Base-by-base conservation (phyloP, 2,113 vertebrate species). In the rat (Rattus norvegicus) region DNA sequence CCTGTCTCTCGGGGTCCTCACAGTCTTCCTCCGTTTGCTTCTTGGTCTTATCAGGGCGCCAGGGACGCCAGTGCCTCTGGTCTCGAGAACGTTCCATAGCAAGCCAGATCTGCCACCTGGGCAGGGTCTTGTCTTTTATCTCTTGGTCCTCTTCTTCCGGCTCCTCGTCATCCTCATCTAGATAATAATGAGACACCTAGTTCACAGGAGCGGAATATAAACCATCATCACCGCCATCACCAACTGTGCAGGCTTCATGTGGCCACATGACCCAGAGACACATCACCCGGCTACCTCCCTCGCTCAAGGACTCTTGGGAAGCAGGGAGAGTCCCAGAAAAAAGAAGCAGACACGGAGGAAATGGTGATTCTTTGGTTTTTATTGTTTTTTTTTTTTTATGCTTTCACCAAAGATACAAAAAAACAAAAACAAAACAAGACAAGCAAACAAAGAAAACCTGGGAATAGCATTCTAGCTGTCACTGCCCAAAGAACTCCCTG, bases 1-100 rank as follows among this genome's bases (percentile, higher is more conserved):
- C 99, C 99, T 99, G 99, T 98, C 99, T 99, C 98, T 99, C 99
- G 0, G 99, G 99, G 92, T 99, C 99, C 92, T 99, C 99, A 92
- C 99, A 99, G 96, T 99, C 99, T 59, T 99, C 99, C 89, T 99
- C 99, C 0, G 98, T 98, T 91, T 99, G 99, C 93, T 99, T 99
- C 97, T 99, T 99, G 65, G 97, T 92, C 97, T 99, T 99, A 94
- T 99, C 99, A 1, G 99, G 99, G 92, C 99, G 99, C 99, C 99
- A 99, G 5, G 99, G 99, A 97, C 99, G 97, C 99, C 99, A 99
- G 24, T 99, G 99, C 94, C 98, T 98, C 70, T 98, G 98, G 98
- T 99, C 99, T 47, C 99, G 99, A 73, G 98, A 98, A 7, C 98
- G 95, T 98, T 99, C 99, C 54, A 99, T 97, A 47, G 99, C 97